These are phyloP conservation scores for Oasisia sp. DNA, from an alignment of 2,888 invertebrate genomes.

Conservation along the genomic window DNA sequence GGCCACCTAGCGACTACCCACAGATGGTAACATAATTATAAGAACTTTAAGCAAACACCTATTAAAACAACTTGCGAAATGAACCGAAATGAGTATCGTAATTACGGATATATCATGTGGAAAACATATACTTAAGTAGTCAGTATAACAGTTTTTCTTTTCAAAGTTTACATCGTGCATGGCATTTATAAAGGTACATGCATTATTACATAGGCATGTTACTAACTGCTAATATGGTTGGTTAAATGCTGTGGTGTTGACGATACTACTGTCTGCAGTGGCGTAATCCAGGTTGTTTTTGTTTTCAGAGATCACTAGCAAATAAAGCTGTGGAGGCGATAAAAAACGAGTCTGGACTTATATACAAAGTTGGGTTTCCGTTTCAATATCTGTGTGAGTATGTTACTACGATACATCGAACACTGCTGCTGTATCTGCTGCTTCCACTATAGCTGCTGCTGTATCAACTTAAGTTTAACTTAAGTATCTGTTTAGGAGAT, in stretches of 20 bases:
- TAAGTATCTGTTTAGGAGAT: no score
- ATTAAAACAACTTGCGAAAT: background rate
- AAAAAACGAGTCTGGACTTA: conserved; percentile 14
- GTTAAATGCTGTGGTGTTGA: no score
- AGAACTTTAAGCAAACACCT: background rate
- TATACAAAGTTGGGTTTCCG: conserved; percentile 14
- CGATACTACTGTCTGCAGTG: background rate
- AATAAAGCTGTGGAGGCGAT: conserved; percentile 20
- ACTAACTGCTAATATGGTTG: no score
- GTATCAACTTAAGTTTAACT: background rate
- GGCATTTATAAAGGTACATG: no score
- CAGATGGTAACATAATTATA: background rate
- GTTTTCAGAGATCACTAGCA: background rate
- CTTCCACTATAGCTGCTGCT: background rate
- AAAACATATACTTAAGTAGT: no score
- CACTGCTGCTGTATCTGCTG: background rate
- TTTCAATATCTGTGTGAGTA: conserved; percentile 3
- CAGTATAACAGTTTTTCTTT: no score
- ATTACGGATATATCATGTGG: no score
- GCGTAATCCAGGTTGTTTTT: background rate
- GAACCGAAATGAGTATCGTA: background rate
- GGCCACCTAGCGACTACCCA: background rate
- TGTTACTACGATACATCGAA: background rate
- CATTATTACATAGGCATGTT: no score
- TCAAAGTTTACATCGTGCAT: no score